These are phyloP conservation scores for Phyto melanocephala DNA, from an alignment of 2,888 invertebrate species.

Conservation along the genomic window DNA sequence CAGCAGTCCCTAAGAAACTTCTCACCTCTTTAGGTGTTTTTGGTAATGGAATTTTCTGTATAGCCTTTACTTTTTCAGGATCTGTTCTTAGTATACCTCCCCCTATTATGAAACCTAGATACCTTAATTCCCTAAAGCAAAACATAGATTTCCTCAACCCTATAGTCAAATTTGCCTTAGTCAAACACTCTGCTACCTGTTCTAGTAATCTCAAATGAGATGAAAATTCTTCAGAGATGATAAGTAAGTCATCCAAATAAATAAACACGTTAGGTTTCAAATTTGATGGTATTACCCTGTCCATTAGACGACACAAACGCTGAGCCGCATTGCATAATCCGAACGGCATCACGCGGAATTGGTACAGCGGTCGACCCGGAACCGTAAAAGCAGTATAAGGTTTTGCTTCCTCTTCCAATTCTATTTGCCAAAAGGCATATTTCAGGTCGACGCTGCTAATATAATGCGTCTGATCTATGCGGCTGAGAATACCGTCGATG, in stretches of 20 bases:
- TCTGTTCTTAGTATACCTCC: constrained; percentile 45
- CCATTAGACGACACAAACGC: constrained; percentile 63
- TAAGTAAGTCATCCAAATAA: constrained; percentile 44
- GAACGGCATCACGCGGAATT: constrained; percentile 56
- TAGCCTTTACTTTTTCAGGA: constrained; percentile 43
- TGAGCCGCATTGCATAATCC: constrained; percentile 54
- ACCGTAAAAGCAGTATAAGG: constrained; percentile 31
- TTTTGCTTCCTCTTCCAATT: constrained; percentile 33
- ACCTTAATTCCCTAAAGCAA: constrained; percentile 56
- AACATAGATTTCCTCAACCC: constrained; percentile 41
- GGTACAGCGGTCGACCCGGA: constrained; percentile 36
- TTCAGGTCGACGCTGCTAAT: constrained; percentile 44
- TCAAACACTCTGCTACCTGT: constrained; percentile 42
- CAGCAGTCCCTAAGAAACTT: constrained; percentile 33
- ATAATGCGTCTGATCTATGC: constrained; percentile 34
- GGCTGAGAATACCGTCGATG: constrained; percentile 15
- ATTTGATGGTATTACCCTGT: constrained; percentile 29
- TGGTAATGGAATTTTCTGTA: constrained; percentile 37
- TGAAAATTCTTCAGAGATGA: constrained; percentile 47
- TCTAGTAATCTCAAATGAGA: constrained; percentile 10
- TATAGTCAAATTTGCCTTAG: constrained; percentile 49
- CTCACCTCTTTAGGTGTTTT: constrained; percentile 52
- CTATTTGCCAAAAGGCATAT: constrained; percentile 57
- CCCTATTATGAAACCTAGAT: constrained; percentile 51
- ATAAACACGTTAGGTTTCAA: constrained; percentile 34